Evolutionary conservation across 53 echinoderm and acorn worm species (phyloP).

Genomic region (Holothuria leucospilota): DNA sequence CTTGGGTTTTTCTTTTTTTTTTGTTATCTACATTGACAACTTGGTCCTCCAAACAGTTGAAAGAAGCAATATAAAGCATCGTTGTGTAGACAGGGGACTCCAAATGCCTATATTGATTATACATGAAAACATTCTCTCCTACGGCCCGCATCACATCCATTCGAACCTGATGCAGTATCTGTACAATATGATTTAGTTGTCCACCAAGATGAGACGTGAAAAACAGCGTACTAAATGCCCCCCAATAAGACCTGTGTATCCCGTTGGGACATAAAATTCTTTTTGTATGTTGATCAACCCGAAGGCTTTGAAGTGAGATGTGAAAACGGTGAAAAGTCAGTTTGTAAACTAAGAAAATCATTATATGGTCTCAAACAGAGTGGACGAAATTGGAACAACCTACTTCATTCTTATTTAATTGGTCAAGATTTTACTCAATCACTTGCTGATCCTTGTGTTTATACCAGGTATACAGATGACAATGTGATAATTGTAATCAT

Average conservation of each 20-base stretch:
- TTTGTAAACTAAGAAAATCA: constrained; percentile 58
- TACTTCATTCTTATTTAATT: constrained; percentile 38
- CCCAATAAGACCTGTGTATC: constrained; percentile 50
- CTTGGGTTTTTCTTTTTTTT: no score
- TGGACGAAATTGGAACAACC: constrained; percentile 46
- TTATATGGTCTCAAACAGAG: constrained; percentile 66
- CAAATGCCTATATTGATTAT: constrained; percentile 54
- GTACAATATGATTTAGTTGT: constrained; percentile 24
- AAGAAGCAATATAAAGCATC: constrained; percentile 45
- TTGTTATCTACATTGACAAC: no score
- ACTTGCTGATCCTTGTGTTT: constrained; percentile 19
- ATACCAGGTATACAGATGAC: not conserved
- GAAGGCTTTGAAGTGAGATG: constrained; percentile 39
- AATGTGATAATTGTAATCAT: not conserved
- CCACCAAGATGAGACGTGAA: constrained; percentile 50
- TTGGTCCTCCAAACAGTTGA: not conserved
- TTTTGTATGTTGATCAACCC: constrained; percentile 50
- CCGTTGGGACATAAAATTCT: no score
- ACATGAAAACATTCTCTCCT: constrained; percentile 46
- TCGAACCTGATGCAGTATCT: constrained; percentile 52
- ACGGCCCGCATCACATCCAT: constrained; percentile 46
- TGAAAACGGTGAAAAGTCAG: constrained; percentile 44
- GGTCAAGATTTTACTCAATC: constrained; percentile 37
- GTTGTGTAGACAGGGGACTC: constrained; percentile 33
- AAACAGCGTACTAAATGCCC: constrained; percentile 45